These are phyloP conservation scores for Elegia similella DNA, from an alignment of 2,888 invertebrate species.

Conservation along the genomic window DNA sequence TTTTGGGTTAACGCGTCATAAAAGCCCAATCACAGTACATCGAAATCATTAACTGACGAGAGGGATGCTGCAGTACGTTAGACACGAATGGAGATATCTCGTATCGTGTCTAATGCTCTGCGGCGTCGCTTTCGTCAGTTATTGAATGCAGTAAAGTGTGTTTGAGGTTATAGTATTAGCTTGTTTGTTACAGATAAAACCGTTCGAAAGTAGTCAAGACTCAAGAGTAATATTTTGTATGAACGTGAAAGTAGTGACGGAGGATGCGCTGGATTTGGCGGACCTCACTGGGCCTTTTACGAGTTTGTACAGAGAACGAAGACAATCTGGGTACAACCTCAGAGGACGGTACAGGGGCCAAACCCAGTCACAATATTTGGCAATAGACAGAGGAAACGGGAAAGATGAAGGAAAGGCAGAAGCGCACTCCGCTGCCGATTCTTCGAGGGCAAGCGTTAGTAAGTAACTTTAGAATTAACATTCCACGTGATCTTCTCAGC, in stretches of 20 bases:
- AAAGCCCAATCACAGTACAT: background rate
- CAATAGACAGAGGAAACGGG: conserved; percentile 72
- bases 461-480: conserved; percentile 58
- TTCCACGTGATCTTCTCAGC: background rate
- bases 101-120: no score
- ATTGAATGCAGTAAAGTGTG: no score
- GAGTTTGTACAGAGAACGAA: conserved; percentile 38
- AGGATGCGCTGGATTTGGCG: conserved; percentile 17
- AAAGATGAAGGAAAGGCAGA: conserved; percentile 89
- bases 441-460: conserved; percentile 88
- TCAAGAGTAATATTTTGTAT: conserved; percentile 37
- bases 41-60: no score
- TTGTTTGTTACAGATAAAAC: conserved; percentile 43
- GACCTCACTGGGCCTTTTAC: conserved; percentile 19
- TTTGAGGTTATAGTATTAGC: conserved; percentile 18
- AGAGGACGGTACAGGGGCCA: conserved; percentile 85
- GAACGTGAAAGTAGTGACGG: conserved; percentile 25
- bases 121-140: no score
- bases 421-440: conserved; percentile 88
- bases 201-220: conserved; percentile 20
- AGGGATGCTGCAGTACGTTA: no score
- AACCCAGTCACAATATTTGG: conserved; percentile 92
- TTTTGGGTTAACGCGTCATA: conserved; percentile 43
- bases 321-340: conserved; percentile 42
- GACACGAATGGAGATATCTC: no score